These are phyloP conservation scores for Peucedramus taeniatus DNA, from an alignment of 2,113 vertebrate genomes.

Conservation along the genomic window DNA sequence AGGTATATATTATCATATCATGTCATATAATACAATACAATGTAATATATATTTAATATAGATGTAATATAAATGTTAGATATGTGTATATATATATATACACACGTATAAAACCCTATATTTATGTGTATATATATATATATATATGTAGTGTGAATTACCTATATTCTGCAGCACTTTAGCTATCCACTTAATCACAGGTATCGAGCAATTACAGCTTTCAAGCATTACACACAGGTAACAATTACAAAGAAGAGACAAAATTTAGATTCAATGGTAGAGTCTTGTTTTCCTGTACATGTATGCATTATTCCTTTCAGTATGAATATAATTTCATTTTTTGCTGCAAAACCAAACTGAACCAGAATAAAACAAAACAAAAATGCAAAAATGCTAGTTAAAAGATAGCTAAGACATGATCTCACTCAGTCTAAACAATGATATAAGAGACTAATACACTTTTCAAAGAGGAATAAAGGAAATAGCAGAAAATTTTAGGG, in stretches of 20 bases:
- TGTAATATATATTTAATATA: too few relatives aligned
- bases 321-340: background rate
- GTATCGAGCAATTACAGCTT: background rate
- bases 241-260: background rate
- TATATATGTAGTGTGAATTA: background rate
- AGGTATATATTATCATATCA: background rate
- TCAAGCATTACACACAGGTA: background rate
- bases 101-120: too few relatives aligned
- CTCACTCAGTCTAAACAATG: background rate
- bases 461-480: background rate
- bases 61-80: background rate
- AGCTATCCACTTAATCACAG: background rate
- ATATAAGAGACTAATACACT: background rate
- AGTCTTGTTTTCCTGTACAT: background rate
- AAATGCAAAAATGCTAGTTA: rapidly evolving
- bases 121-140: background rate
- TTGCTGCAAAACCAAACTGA: background rate
- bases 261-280: background rate
- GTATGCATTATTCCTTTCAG: background rate
- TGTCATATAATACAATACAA: too few relatives aligned
- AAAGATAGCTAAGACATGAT: background rate
- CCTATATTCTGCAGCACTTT: background rate
- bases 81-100: background rate
- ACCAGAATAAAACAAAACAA: background rate
- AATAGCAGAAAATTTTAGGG: background rate